Base-by-base conservation (phyloP, 1,140 invertebrate species). In the Oedothorax gibbosus region DNA sequence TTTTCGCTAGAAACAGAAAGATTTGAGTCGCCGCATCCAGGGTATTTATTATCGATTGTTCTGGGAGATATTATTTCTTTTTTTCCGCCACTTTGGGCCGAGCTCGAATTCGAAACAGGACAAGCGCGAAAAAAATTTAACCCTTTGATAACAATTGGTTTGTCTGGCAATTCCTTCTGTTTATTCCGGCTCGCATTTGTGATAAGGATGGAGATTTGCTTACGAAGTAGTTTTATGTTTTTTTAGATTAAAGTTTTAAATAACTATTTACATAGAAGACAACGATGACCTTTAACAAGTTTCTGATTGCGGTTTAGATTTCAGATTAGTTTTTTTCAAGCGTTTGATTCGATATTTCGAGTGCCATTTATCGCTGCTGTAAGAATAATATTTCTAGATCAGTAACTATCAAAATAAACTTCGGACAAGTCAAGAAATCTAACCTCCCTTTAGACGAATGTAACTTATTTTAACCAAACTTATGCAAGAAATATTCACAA, bases 131-230 rank as follows among this genome's bases (percentile, higher is more conserved):
- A 54, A 78, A 66, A 78, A 54, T 12, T 78, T 78, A 78, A 78
- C 76, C 76, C 76, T 78, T 78, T 78, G 64, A 66, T 78, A 78
- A 78, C 76, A 15, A 66, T 78, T 78, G 11, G 35, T 15, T 78
- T 78, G 64, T 78, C 76, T 68, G n/a, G 49, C 49, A 21, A 78
- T 66, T 68, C 66, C 14, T 73, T 57, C 11, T 73, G 51, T 73
- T 35, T 7, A 21, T 57, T 21, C 57, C 21, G 53, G 12, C 53
- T 50, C 18, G 7, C 18, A 50, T 56, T 57, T 20, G n/a, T n/a
- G 54, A 73, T 54, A 73, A 57, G 71, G 51, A 50, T 15, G 18
- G 18, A 20, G 71, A 35, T 73, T 57, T 57, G 10, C 35, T 12
- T 35, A 56, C 4, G 35, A 10, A 6, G 14, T 73, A 7, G 10